phyloP scores from a whole-genome alignment of 2,888 invertebrate genomes.

The Agrilus cyanescens region DNA sequence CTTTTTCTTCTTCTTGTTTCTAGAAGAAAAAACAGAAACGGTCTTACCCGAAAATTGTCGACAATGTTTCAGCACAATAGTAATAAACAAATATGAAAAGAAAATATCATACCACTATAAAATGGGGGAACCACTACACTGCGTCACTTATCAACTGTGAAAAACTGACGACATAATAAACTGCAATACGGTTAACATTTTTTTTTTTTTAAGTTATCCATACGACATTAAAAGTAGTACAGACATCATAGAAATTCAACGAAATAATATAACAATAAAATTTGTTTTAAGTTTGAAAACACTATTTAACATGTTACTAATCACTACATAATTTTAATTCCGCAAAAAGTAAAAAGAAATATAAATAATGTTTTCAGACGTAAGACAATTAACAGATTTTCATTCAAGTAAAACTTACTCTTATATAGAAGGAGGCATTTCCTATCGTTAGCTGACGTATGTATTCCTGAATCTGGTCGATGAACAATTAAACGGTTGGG shows the following conservation, averaged over 20 bases:
- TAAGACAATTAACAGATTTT: not conserved
- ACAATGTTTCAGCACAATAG: slow-evolving; percentile 8
- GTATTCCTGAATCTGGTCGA: not conserved
- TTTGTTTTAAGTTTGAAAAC: no score
- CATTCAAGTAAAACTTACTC: slow-evolving; percentile 19
- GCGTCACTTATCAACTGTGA: slow-evolving; percentile 13
- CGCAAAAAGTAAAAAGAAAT: no score
- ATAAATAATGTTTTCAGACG: no score
- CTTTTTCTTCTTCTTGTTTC: slow-evolving; percentile 67
- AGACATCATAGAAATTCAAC: no score
- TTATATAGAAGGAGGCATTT: slow-evolving; percentile 12
- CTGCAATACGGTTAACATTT: slow-evolving; percentile 10
- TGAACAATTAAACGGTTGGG: slow-evolving; percentile 13
- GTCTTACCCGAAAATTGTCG: slow-evolving; percentile 5
- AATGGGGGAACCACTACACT: slow-evolving; percentile 11
- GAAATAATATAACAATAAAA: no score
- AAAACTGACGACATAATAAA: slow-evolving; percentile 11
- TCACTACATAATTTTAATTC: no score
- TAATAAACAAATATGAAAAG: slow-evolving; percentile 8
- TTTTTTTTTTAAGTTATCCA: slow-evolving; percentile 1
- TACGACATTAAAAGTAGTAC: no score
- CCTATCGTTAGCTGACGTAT: slow-evolving; percentile 10
- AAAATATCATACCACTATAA: slow-evolving; percentile 12
- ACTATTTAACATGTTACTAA: no score
- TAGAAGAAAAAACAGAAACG: slow-evolving; percentile 39